Conservation (phyloP, 2,888 invertebrate genomes). For the Macaria notata region DNA sequence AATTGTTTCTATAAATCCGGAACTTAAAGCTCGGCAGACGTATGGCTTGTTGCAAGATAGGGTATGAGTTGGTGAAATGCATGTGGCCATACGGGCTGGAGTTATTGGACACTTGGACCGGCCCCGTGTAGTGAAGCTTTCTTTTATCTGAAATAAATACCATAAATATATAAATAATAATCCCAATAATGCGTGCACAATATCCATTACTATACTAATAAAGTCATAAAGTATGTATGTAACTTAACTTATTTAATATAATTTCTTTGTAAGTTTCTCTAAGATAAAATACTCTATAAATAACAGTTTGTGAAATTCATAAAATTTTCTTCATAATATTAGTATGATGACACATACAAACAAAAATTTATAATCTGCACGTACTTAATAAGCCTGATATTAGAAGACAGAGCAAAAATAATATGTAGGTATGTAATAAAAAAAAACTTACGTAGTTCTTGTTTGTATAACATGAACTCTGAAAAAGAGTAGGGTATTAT, state of each 20-base stretch:
- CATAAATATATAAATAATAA: neutral
- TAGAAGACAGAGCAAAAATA: too few relatives aligned
- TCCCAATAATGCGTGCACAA: too few relatives aligned
- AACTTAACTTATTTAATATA: too few relatives aligned
- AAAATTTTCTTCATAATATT: too few relatives aligned
- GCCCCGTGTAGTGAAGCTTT: constrained; percentile 63
- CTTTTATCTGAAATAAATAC: constrained; percentile 39
- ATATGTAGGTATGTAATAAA: neutral
- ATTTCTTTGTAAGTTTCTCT: too few relatives aligned
- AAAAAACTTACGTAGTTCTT: constrained; percentile 56
- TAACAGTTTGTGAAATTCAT: too few relatives aligned
- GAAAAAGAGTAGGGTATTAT: constrained; percentile 37
- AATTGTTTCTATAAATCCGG: constrained; percentile 86
- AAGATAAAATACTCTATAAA: too few relatives aligned
- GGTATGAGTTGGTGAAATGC: constrained; percentile 82
- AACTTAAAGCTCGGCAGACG: constrained; percentile 86
- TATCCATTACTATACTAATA: too few relatives aligned
- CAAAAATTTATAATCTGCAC: too few relatives aligned
- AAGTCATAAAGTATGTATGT: too few relatives aligned
- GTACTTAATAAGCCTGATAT: too few relatives aligned
- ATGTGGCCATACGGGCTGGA: constrained; percentile 49
- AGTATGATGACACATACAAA: too few relatives aligned
- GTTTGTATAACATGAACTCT: constrained; percentile 50
- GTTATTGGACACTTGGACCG: constrained; percentile 44
- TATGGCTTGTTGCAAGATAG: constrained; percentile 84